phyloP scores from a whole-genome alignment of 2,797 vertebrate species.

The Crotalus adamanteus region DNA sequence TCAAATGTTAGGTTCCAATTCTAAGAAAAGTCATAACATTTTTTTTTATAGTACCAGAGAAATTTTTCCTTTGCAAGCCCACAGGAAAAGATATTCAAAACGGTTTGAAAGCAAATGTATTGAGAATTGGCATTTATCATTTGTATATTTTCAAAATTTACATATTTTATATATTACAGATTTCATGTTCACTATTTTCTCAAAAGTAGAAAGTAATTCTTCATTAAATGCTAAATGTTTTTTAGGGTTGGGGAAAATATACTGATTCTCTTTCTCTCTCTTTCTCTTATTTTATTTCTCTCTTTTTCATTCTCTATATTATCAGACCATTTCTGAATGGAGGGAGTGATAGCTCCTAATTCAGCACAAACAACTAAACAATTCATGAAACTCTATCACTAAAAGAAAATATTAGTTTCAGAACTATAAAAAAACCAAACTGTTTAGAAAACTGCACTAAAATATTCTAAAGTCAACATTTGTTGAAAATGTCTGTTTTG shows the following conservation, averaged over 20 bases:
- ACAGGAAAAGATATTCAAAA: background rate
- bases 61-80: background rate
- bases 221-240: background rate
- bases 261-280: background rate
- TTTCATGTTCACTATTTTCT: background rate
- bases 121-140: background rate
- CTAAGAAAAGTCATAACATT: background rate
- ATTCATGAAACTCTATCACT: background rate
- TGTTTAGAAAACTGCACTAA: background rate
- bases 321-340: background rate
- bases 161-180: background rate
- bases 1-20: background rate
- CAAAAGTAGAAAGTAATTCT: background rate
- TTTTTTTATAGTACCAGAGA: background rate
- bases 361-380: background rate
- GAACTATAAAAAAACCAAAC: background rate
- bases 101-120: background rate
- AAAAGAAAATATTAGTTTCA: background rate
- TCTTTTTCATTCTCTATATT: background rate
- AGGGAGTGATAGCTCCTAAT: background rate
- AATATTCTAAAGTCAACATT: background rate
- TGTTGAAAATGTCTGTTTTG: background rate
- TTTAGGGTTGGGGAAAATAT: background rate
- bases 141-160: background rate
- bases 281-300: background rate